Evolutionary conservation across 2,113 vertebrate genomes (phyloP).

Genomic region (Pluvianellus socialis): DNA sequence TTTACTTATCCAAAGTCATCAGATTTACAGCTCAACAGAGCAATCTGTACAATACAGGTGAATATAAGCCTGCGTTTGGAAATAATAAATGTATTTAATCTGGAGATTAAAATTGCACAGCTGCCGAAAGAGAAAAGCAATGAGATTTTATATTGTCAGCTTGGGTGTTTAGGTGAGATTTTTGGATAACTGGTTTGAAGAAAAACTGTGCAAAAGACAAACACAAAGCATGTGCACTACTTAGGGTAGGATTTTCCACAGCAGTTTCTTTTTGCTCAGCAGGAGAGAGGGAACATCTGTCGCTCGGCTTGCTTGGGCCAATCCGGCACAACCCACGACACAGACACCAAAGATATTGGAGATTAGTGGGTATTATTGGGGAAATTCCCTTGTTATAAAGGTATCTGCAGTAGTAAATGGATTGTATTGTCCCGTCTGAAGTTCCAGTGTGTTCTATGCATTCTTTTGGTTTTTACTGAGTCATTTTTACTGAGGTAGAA

Average conservation of each 20-base stretch:
- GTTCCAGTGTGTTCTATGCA: neutral
- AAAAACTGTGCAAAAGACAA: neutral
- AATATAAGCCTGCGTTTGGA: neutral
- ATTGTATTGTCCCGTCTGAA: neutral
- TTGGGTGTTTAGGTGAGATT: neutral
- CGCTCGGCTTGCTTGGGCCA: too few relatives aligned
- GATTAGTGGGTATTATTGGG: neutral
- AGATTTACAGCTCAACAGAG: neutral
- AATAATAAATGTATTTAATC: neutral
- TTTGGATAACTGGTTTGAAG: neutral
- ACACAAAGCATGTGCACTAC: neutral
- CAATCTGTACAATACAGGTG: neutral
- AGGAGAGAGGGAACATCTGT: too few relatives aligned
- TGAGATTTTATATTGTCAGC: neutral
- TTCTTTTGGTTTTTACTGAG: neutral
- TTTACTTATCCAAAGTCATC: neutral
- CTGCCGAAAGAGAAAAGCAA: neutral
- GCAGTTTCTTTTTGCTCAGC: neutral
- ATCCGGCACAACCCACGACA: too few relatives aligned
- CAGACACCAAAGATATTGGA: neutral
- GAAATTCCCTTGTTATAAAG: neutral
- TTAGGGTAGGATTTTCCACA: neutral
- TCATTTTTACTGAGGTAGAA: neutral
- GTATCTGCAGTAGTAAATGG: neutral
- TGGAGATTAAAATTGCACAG: neutral